Evolutionary conservation across 2,888 invertebrate genomes (phyloP), one percentile per base, ranked within the genome.

Genomic region (Sinodicranocentrus sp.): DNA sequence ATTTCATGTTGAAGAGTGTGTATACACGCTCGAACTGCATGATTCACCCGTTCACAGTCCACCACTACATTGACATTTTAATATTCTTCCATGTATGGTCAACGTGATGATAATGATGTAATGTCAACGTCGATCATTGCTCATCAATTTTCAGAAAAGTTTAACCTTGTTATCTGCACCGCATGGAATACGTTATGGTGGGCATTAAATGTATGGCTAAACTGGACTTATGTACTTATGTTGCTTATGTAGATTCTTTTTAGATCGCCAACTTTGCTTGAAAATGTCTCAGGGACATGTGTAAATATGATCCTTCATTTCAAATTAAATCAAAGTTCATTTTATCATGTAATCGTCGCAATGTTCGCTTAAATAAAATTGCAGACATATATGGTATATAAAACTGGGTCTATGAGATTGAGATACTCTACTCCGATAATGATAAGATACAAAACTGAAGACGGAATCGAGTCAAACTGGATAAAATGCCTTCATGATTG

Each of bases 11-110:
- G 25, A 15, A 13, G 15, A 39, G 39, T 19, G 6, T n/a, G 61
- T 43, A 43, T n/a, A 8, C 73, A 75, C 52, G 63, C 48, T 44
- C 1, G 1, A 13, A n/a, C 8, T 63, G 63, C 75, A 75, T 75
- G 75, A 76, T 65, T 43, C 28, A n/a, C 13, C 52, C 23, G 76
- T 76, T 54, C 76, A 76, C 75, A 65, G 76, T 76, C 54, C 76
- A 76, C n/a, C 15, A 25, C 3, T 8, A 59, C 17, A 25, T n/a
- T n/a, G 21, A 67, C 26, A 75, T 44, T n/a, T n/a, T n/a, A 5
- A 63, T 73, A 71, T 79, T 79, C 13, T 54, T 70, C 82, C 82
- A 82, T 82, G 75, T 82, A 75, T 82, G 82, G 82, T 48, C 73
- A 82, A 82, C 82, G 82, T 82, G 82, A 75, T 28, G 1, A 23